Evolutionary conservation across 1,140 invertebrate genomes (phyloP), one percentile per base, ranked within the genome.

Genomic region (Lucilia cuprina): DNA sequence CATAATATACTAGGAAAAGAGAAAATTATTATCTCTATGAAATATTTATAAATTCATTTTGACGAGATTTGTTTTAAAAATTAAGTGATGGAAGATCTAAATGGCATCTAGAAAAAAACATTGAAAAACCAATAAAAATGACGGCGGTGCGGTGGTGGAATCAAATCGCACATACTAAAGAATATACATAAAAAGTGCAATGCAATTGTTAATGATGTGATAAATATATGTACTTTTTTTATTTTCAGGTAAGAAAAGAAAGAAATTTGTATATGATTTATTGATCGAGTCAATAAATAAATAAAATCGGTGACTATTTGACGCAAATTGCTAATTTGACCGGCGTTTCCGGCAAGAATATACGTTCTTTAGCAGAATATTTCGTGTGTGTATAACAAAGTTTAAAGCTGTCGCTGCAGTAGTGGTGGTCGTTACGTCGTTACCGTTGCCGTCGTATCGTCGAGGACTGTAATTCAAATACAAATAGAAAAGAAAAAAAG

Each of bases 351-450:
- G 19, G n/a, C 21, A 70, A 19, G 65, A 70, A 70, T 30, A 30
- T 30, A 70, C n/a, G 21, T 70, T 21, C 9, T 70, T 60, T n/a
- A 19, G 8, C 65, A 70, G 9, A 55, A 55, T 17, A 21, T 70
- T 70, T 70, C 65, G 65, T 70, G 65, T 70, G 65, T 70, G 65
- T 70, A 70, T 70, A 70, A 70, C 65, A 70, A 3, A 70, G 65
- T 70, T 55, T 25, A 25, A 70, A 70, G 8, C n/a, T 12, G 65
- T 70, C 19, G 7, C 21, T 70, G 65, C 65, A 70, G 65, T 60
- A 17, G 55, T 70, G 65, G 19, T 70, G 19, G 65, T 70, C 65
- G 65, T 21, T 30, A 30, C 65, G 5, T 70, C 65, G 65, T 10
- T 10, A n/a, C n/a, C 7, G 19, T 70, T 19, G 12, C n/a, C 65